Evolutionary conservation across 1,140 invertebrate species (phyloP).

Genomic region (Neelides sp.): DNA sequence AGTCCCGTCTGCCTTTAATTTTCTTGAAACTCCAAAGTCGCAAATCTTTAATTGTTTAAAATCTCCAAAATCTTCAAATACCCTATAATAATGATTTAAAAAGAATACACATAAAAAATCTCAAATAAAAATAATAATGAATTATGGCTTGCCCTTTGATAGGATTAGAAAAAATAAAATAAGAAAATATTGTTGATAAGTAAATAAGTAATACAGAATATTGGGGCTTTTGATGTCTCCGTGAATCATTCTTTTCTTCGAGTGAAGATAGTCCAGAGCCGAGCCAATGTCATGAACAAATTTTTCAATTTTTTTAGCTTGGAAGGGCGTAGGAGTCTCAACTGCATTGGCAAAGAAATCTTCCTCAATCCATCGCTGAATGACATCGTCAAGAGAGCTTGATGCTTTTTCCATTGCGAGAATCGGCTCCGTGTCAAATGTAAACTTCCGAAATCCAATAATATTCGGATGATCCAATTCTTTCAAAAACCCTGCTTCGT

Average conservation of each 20-base stretch:
- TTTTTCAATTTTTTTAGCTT: constrained; percentile 43
- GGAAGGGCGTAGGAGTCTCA: constrained; percentile 39
- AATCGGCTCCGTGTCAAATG: constrained; percentile 37
- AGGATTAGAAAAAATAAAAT: no score
- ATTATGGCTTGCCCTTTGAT: constrained; percentile 31
- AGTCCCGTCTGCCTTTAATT: constrained; percentile 49
- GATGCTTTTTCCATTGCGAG: constrained; percentile 46
- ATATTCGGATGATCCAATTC: constrained; percentile 68
- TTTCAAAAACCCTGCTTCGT: constrained; percentile 56
- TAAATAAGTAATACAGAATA: no score
- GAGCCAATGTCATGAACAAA: constrained; percentile 50
- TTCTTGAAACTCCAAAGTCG: constrained; percentile 69
- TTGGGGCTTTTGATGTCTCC: constrained; percentile 77
- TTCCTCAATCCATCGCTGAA: constrained; percentile 52
- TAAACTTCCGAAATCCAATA: constrained; percentile 60
- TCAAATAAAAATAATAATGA: neutral
- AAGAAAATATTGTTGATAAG: no score
- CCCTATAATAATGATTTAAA: constrained; percentile 21
- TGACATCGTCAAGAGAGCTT: constrained; percentile 48
- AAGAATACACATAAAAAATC: neutral
- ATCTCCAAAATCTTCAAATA: constrained; percentile 57
- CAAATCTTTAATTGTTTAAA: constrained; percentile 64
- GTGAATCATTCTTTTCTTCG: constrained; percentile 55
- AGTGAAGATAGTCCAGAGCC: constrained; percentile 66
- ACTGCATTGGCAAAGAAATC: neutral